Evolutionary conservation across 2,797 vertebrate species (phyloP).

Genomic region (Petrocephalus schoutedeni): DNA sequence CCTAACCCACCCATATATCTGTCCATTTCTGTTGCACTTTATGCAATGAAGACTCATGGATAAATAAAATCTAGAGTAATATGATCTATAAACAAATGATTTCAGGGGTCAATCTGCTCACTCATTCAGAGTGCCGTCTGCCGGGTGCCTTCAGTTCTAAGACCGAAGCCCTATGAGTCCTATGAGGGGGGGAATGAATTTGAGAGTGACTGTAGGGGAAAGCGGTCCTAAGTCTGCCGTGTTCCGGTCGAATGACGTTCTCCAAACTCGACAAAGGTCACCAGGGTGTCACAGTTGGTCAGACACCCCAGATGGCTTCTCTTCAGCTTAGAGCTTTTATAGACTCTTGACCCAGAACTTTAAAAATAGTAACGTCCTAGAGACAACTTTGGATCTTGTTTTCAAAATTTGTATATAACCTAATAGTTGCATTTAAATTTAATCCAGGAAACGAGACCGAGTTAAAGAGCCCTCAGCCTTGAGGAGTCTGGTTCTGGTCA

Average conservation of each 20-base stretch:
- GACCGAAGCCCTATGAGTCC: not conserved
- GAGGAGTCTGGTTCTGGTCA: not conserved
- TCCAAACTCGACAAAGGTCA: not conserved
- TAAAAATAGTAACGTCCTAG: not conserved
- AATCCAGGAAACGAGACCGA: not conserved
- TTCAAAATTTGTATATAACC: not conserved
- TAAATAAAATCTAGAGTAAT: not conserved
- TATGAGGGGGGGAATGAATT: not conserved
- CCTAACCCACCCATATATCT: not conserved
- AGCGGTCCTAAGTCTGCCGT: not conserved
- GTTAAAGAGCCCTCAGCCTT: not conserved
- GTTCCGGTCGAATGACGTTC: not conserved
- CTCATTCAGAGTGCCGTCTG: not conserved
- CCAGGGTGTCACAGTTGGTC: not conserved
- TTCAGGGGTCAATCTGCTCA: not conserved
- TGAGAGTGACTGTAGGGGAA: not conserved
- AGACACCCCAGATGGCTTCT: not conserved
- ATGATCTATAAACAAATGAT: not conserved
- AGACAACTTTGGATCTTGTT: not conserved
- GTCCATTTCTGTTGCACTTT: not conserved
- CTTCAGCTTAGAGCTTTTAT: not conserved
- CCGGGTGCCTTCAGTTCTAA: not conserved
- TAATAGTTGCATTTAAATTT: not conserved
- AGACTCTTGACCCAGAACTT: not conserved
- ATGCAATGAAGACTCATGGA: not conserved